These are phyloP conservation scores for Phthorimaea operculella DNA, from an alignment of 1,140 invertebrate genomes.

Conservation along the genomic window DNA sequence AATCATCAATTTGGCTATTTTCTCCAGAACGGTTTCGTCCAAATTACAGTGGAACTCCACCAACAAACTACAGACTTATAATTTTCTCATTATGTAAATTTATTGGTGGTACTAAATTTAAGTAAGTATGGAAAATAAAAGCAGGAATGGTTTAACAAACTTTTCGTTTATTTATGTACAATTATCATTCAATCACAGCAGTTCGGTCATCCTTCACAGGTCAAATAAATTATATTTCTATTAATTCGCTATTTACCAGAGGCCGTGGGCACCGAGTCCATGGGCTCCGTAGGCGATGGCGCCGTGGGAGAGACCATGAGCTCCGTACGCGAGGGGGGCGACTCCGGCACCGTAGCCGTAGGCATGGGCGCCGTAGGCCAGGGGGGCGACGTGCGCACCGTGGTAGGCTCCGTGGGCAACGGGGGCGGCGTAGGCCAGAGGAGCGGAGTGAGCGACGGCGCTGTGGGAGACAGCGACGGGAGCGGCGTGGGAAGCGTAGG, in stretches of 20 bases:
- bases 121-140: no score
- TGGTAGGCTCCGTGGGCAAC: conserved; percentile 6
- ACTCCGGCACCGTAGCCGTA: not conserved
- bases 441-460: conserved; percentile 14
- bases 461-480: conserved; percentile 16
- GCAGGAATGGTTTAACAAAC: not conserved
- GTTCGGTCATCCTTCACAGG: not conserved
- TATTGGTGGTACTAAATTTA: no score
- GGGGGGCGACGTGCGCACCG: conserved; percentile 11
- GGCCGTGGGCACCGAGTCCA: not conserved
- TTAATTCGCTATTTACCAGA: not conserved
- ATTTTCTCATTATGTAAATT: no score
- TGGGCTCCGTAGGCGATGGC: not conserved
- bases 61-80: no score
- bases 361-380: conserved; percentile 14
- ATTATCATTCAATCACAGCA: not conserved
- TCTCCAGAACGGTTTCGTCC: no score
- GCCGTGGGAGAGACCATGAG: not conserved
- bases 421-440: conserved; percentile 13
- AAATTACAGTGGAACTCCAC: no score
- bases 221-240: not conserved
- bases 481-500: conserved; percentile 18
- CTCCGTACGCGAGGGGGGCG: not conserved
- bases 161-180: not conserved
- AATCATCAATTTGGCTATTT: no score